A percentile compares a stretch with the other conserved stretches of the same genome.
phyloP scores from a whole-genome alignment of 1,140 invertebrate genomes.

The Coelopa frigida region DNA sequence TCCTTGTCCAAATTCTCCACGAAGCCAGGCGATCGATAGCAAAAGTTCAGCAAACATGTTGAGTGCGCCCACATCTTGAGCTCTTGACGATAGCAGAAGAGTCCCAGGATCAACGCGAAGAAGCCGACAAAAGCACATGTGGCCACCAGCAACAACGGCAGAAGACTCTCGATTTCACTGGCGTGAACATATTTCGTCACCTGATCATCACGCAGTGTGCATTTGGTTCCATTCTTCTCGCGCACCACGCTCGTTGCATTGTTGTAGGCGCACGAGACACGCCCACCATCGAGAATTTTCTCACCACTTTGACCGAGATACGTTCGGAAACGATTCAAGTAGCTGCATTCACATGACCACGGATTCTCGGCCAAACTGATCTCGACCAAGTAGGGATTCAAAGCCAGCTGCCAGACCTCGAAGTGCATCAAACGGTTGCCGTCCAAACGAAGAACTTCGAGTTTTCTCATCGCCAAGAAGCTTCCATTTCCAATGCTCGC shows the following conservation, averaged over 20 bases:
- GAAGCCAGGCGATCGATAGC: conserved; percentile 70
- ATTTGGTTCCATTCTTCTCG: conserved; percentile 62
- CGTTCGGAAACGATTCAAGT: conserved; percentile 64
- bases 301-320: conserved; percentile 67
- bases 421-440: conserved; percentile 77
- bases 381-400: conserved; percentile 70
- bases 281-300: conserved; percentile 64
- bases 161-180: conserved; percentile 69
- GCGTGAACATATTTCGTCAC: conserved; percentile 64
- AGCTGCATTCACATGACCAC: conserved; percentile 85
- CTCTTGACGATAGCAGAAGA: conserved; percentile 74
- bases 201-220: conserved; percentile 58
- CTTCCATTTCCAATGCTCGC: conserved; percentile 77
- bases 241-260: conserved; percentile 56
- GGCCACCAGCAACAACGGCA: conserved; percentile 67
- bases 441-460: conserved; percentile 78
- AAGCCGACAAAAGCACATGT: conserved; percentile 65
- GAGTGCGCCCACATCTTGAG: conserved; percentile 82
- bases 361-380: conserved; percentile 76
- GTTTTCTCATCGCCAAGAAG: conserved; percentile 68
- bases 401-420: conserved; percentile 63
- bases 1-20: conserved; percentile 68
- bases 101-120: conserved; percentile 62
- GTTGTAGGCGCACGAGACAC: conserved; percentile 61
- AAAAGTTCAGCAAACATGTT: conserved; percentile 66